Evolutionary conservation across 2,888 invertebrate genomes (phyloP), one percentile per base, ranked within the genome.

Genomic region (Cheilosia scutellata): DNA sequence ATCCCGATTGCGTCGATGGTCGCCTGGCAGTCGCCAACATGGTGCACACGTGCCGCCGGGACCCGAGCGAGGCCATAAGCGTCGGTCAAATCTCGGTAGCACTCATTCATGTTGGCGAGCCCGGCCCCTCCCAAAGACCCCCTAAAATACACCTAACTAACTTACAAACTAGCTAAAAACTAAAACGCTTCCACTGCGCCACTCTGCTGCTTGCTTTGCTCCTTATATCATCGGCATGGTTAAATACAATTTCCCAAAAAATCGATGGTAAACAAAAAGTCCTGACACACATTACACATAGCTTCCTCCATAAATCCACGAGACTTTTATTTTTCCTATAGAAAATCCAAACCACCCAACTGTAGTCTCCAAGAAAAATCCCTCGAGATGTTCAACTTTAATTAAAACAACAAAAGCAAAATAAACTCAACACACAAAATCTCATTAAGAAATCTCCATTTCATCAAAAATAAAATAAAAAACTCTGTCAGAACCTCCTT

Each of bases 181-280:
- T n/a, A n/a, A n/a, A n/a, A 94, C 94, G 94, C 94, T 94, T 94
- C 94, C 94, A 94, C 94, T 95, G 94, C 94, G 94, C 94, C 94
- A 94, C 94, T 94, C 94, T 94, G 94, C 94, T 94, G 9, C 5
- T 27, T 51, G 9, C 11, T 25, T 27, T 4, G 27, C 27, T 4
- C 11, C 13, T 11, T 6, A 51, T 25, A 49, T 47, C 5, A 42
- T 42, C 13, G 2, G 2, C 9, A 29, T 57, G 2, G 44, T 62
- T 44, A 9, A 20, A 49, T 13, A 33, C 1, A n/a, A 42, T 31
- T 47, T 31, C 2, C 5, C 0, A 20, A 62, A 62, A 47, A 62
- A 47, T 31, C 31, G 11, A 44, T 60, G 42, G 9, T 2, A 42
- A 13, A 13, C 27, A 16, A 44, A 44, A 63, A 20, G 1, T 16